These are phyloP conservation scores for Saccopteryx bilineata DNA, from an alignment of 2,113 vertebrate genomes.

Conservation along the genomic window DNA sequence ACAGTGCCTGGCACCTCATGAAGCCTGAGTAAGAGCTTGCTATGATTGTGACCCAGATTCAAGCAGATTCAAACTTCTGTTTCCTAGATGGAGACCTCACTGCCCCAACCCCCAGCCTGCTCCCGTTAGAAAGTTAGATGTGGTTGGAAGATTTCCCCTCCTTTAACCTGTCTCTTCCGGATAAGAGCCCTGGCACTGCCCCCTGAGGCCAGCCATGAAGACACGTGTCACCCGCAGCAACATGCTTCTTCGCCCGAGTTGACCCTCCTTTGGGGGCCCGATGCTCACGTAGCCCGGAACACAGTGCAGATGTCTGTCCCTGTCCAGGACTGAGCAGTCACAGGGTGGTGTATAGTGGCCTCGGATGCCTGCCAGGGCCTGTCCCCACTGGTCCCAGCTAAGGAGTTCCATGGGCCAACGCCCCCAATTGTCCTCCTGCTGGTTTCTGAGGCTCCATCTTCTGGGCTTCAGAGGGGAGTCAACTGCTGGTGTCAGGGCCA, in stretches of 20 bases:
- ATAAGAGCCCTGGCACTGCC: not conserved
- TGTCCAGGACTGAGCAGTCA: not conserved
- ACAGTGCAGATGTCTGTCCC: not conserved
- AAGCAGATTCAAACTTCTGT: not conserved
- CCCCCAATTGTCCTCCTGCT: not conserved
- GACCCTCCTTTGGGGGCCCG: not conserved
- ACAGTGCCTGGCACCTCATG: not conserved
- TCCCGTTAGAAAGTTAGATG: not conserved
- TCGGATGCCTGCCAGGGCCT: fast-evolving
- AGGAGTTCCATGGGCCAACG: not conserved
- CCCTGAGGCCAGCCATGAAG: not conserved
- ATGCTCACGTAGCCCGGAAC: not conserved
- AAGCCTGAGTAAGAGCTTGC: not conserved
- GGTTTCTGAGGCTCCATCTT: not conserved
- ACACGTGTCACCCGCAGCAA: not conserved
- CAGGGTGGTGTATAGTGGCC: not conserved
- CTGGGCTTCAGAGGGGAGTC: not conserved
- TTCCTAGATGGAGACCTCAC: not conserved
- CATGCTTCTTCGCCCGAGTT: not conserved
- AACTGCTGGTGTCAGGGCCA: not conserved
- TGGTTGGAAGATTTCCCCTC: not conserved
- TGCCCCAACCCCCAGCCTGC: not conserved
- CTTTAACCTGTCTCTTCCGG: not conserved
- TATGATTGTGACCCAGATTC: not conserved
- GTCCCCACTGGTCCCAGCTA: not conserved